phyloP scores from a whole-genome alignment of 2,888 invertebrate genomes.

The Ametastegia equiseti region DNA sequence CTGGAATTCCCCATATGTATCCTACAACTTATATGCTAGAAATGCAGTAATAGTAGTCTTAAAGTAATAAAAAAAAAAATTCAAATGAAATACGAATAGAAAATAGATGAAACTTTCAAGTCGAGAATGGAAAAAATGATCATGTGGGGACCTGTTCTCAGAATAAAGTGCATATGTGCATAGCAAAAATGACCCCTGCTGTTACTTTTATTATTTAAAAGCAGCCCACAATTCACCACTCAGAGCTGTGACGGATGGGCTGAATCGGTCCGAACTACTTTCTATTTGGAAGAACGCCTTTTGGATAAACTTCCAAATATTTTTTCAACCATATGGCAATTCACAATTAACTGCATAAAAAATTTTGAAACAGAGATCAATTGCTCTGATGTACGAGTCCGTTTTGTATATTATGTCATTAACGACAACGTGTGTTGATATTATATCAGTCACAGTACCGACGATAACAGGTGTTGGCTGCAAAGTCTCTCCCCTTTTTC shows the following conservation, averaged over 20 bases:
- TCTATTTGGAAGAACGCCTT: conserved; percentile 39
- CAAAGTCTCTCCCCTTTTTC: background rate
- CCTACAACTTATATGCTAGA: background rate
- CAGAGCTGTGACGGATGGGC: background rate
- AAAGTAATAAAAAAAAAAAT: background rate
- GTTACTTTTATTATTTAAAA: background rate
- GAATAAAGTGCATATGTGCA: background rate
- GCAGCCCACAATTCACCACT: conserved; percentile 4
- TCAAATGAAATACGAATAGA: background rate
- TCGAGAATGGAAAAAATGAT: background rate
- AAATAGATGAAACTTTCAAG: background rate
- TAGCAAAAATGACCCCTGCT: background rate
- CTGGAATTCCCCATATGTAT: too few species aligned
- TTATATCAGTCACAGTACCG: background rate
- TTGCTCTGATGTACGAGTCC: conserved; percentile 1
- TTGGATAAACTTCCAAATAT: conserved; percentile 47
- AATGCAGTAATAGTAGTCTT: conserved; percentile 6
- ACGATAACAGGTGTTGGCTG: background rate
- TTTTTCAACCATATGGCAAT: conserved; percentile 17
- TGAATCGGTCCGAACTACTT: conserved; percentile 14
- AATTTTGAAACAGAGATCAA: conserved; percentile 40
- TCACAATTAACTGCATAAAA: conserved; percentile 43
- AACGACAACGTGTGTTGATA: conserved; percentile 11
- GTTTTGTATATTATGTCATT: conserved; percentile 12
- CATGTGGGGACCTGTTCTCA: background rate